Conservation (phyloP, 1,140 invertebrate species). For the Ceratina australensis region DNA sequence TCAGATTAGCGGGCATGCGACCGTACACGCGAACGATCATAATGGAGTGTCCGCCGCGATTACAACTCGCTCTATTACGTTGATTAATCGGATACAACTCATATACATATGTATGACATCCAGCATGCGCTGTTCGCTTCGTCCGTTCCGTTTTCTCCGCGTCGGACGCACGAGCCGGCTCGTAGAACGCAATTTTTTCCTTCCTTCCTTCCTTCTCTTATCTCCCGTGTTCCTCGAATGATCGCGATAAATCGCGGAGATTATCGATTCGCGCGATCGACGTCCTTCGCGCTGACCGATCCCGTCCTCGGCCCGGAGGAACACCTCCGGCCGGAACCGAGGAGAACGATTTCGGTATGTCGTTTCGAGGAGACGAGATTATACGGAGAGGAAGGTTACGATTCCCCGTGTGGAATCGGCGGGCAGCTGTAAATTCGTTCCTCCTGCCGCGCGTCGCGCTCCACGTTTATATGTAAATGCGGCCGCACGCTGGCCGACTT, state of each 20-base stretch:
- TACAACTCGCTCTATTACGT: slow-evolving; percentile 69
- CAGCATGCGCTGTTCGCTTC: slow-evolving; percentile 29
- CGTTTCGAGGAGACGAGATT: slow-evolving; percentile 7
- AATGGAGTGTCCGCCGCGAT: slow-evolving; percentile 70
- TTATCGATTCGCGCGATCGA: slow-evolving; percentile 14
- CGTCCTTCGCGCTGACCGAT: slow-evolving; percentile 22
- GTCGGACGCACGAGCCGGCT: not conserved
- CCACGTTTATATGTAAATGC: slow-evolving; percentile 44
- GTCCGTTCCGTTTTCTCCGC: slow-evolving; percentile 42
- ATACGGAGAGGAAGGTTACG: slow-evolving; percentile 31
- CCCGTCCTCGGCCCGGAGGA: not conserved
- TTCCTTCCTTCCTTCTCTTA: too few relatives aligned
- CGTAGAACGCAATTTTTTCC: slow-evolving; percentile 1
- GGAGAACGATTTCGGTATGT: not conserved
- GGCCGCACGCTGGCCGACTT: slow-evolving; percentile 31
- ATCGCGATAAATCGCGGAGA: slow-evolving; percentile 33
- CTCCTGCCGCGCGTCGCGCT: slow-evolving; percentile 18
- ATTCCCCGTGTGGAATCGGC: slow-evolving; percentile 34
- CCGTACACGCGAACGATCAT: slow-evolving; percentile 68
- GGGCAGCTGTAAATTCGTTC: slow-evolving; percentile 54
- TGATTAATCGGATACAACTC: slow-evolving; percentile 72
- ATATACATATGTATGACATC: slow-evolving; percentile 72
- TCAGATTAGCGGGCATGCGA: slow-evolving; percentile 68
- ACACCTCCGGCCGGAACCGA: not conserved
- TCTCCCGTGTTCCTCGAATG: slow-evolving; percentile 5